A percentile compares a stretch with the other conserved stretches of the same genome.
Conservation (phyloP, 2,797 vertebrate species). For the Lycodopsis pacificus region DNA sequence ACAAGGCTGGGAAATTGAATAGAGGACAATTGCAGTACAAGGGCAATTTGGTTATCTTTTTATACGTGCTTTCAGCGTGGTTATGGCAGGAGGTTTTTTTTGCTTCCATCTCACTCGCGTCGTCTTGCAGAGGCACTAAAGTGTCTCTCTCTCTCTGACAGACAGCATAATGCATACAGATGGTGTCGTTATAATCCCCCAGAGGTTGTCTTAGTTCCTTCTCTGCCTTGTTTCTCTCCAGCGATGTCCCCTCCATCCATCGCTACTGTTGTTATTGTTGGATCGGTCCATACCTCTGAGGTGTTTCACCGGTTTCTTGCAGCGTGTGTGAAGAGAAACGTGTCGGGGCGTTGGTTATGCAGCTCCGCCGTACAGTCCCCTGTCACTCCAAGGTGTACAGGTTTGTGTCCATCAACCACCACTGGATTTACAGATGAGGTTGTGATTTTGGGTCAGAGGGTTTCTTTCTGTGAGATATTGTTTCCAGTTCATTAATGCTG, state of each 20-base stretch:
- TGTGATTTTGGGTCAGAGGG: not conserved
- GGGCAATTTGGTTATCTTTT: constrained; percentile 57
- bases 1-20: constrained; percentile 35
- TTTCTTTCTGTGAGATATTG: constrained; percentile 5
- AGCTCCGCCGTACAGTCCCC: constrained; percentile 12
- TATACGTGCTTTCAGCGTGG: constrained; percentile 29
- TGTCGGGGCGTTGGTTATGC: constrained; percentile 49
- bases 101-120: constrained; percentile 28
- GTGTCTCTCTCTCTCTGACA: constrained; percentile 46
- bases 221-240: constrained; percentile 66
- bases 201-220: constrained; percentile 51
- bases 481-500: not conserved
- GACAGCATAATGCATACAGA: constrained; percentile 65
- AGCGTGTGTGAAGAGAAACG: constrained; percentile 27
- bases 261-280: constrained; percentile 60
- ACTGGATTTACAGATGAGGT: constrained; percentile 1
- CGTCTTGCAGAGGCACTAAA: constrained; percentile 50
- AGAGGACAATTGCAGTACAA: constrained; percentile 42
- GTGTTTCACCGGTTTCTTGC: constrained; percentile 42
- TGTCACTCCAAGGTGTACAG: constrained; percentile 29
- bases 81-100: constrained; percentile 20
- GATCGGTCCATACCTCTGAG: constrained; percentile 60
- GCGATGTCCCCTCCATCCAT: constrained; percentile 56
- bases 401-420: constrained; percentile 22
- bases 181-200: constrained; percentile 57